phyloP scores from a whole-genome alignment of 2,113 vertebrate genomes.

The Melanerpes formicivorus region DNA sequence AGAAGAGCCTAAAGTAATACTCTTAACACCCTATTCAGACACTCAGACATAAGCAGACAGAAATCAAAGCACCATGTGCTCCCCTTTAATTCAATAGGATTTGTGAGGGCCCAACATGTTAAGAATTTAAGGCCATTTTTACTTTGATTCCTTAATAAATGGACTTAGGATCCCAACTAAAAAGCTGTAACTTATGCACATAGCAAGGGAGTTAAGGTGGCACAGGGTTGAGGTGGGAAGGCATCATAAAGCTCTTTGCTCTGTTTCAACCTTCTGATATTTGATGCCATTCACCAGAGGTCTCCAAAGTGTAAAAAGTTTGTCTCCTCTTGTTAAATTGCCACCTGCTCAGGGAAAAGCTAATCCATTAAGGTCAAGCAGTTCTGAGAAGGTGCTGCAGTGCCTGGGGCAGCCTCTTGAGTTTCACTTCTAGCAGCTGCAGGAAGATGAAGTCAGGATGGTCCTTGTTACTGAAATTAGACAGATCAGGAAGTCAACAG shows the following conservation, averaged over 20 bases:
- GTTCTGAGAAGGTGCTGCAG: slow-evolving; percentile 78
- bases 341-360: slow-evolving; percentile 84
- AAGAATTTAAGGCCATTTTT: slow-evolving; percentile 39
- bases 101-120: neutral
- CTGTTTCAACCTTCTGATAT: slow-evolving; percentile 51
- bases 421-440: slow-evolving; percentile 87
- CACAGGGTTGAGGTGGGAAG: slow-evolving; percentile 29
- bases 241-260: slow-evolving; percentile 26
- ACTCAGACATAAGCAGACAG: neutral
- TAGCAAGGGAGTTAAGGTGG: slow-evolving; percentile 38
- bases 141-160: slow-evolving; percentile 59
- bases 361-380: slow-evolving; percentile 91
- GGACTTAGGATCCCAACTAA: neutral
- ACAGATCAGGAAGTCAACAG: slow-evolving; percentile 96
- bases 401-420: slow-evolving; percentile 83
- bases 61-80: slow-evolving; percentile 45
- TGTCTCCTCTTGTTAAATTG: slow-evolving; percentile 79
- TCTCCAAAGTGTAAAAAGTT: slow-evolving; percentile 83
- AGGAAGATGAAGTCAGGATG: slow-evolving; percentile 86
- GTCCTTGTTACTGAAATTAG: slow-evolving; percentile 94
- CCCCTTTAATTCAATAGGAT: slow-evolving; percentile 37
- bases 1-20: neutral
- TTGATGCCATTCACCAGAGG: slow-evolving; percentile 70
- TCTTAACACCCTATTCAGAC: slow-evolving; percentile 43
- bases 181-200: slow-evolving; percentile 4